phyloP scores from a whole-genome alignment of 92 coral and sea anemone species.

The Umimayanthus chanpuru region DNA sequence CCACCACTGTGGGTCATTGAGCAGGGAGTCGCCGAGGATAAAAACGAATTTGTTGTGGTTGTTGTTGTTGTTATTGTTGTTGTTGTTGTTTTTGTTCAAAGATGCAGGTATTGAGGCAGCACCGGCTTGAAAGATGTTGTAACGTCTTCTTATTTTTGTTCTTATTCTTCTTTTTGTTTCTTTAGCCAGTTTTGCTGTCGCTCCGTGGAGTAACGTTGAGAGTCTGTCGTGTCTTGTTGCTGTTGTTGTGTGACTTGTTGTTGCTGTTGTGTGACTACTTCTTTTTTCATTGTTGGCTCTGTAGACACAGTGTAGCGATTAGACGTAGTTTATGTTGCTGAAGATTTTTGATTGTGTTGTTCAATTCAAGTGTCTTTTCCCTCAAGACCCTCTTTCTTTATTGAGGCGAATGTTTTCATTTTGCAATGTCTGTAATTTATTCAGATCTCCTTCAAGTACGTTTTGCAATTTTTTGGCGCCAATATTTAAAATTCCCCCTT shows the following conservation, averaged over 20 bases:
- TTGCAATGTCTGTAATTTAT: background rate
- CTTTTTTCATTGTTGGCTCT: background rate
- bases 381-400: background rate
- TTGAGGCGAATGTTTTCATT: constrained; percentile 3
- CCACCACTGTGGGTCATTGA: too few species aligned
- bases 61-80: too few species aligned
- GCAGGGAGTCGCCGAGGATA: too few species aligned
- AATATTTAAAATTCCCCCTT: constrained; percentile 4
- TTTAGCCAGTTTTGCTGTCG: background rate
- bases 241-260: constrained; percentile 1
- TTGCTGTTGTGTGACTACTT: background rate
- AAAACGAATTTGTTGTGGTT: too few species aligned
- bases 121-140: too few species aligned
- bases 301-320: background rate
- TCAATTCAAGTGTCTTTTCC: background rate
- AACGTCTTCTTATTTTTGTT: background rate
- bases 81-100: too few species aligned
- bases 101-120: too few species aligned
- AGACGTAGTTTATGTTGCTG: background rate
- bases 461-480: too few species aligned
- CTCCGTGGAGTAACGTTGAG: background rate
- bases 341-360: background rate
- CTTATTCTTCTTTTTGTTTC: background rate
- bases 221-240: background rate
- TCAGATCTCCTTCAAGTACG: background rate